Percentiles rank a stretch among this genome's conserved stretches.
These are phyloP conservation scores for Phoebastria nigripes DNA, from an alignment of 2,797 vertebrate genomes.

Conservation along the genomic window DNA sequence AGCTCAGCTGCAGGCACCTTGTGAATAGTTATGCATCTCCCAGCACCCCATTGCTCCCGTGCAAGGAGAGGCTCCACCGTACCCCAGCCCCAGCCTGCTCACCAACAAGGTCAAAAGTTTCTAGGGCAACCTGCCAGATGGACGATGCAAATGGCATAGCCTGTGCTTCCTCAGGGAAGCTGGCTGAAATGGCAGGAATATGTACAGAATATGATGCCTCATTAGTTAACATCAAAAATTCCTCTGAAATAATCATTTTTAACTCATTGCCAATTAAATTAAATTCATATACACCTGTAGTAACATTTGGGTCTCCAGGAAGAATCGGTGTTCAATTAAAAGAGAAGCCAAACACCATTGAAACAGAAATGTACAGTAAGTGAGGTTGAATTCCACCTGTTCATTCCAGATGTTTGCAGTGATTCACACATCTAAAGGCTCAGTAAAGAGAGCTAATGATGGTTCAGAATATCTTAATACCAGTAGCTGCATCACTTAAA, in stretches of 20 bases:
- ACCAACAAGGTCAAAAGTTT: not conserved
- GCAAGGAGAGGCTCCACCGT: not conserved
- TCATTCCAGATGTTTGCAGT: slow-evolving; percentile 67
- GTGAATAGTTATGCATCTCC: accelerated
- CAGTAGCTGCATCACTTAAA: not conserved
- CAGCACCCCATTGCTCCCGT: not conserved
- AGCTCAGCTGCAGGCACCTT: not conserved
- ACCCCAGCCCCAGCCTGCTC: not conserved
- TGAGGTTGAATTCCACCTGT: slow-evolving; percentile 54
- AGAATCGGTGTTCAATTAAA: slow-evolving; percentile 29
- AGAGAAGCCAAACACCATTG: slow-evolving; percentile 46
- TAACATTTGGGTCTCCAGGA: slow-evolving; percentile 31
- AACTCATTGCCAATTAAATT: slow-evolving; percentile 34
- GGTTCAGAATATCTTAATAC: slow-evolving; percentile 47
- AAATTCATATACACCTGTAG: slow-evolving; percentile 15
- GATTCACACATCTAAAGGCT: slow-evolving; percentile 56
- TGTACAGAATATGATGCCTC: not conserved
- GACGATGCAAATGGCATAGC: not conserved
- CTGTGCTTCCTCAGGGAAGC: not conserved
- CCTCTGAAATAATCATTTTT: slow-evolving; percentile 34
- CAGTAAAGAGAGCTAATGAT: slow-evolving; percentile 55
- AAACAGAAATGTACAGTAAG: slow-evolving; percentile 8
- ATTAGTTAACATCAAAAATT: slow-evolving; percentile 47
- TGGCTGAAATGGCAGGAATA: not conserved
- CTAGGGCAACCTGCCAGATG: not conserved